These are phyloP conservation scores for Dipodomys ordii DNA, from an alignment of 2,113 vertebrate genomes.

Conservation along the genomic window DNA sequence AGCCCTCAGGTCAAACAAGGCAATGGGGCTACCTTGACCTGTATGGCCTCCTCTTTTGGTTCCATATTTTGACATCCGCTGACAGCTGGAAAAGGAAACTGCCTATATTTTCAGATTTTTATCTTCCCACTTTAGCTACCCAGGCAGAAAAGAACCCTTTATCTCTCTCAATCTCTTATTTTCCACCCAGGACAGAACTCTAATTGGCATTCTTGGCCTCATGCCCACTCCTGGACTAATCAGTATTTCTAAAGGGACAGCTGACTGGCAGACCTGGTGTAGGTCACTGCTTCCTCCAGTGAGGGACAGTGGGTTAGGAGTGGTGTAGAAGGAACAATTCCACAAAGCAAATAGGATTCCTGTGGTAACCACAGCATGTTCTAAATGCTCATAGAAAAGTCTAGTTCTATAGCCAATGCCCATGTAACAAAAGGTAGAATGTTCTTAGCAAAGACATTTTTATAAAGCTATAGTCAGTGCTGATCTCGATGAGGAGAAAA, in stretches of 20 bases:
- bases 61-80: background rate
- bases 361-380: background rate
- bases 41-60: background rate
- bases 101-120: background rate
- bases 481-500: background rate
- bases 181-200: background rate
- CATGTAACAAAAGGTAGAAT: slow-evolving; percentile 12
- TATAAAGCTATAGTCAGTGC: background rate
- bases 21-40: background rate
- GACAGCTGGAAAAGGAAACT: background rate
- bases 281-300: background rate
- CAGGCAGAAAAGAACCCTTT: background rate
- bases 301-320: background rate
- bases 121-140: background rate
- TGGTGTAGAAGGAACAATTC: background rate
- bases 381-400: background rate
- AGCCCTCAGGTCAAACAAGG: background rate
- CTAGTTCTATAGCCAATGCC: background rate
- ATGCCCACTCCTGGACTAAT: background rate
- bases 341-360: background rate
- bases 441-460: background rate
- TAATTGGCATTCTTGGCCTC: background rate
- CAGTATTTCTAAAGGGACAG: background rate
- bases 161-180: background rate
- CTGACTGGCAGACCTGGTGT: background rate